phyloP scores from a whole-genome alignment of 2,888 invertebrate genomes.

The Synergus laeviventris region DNA sequence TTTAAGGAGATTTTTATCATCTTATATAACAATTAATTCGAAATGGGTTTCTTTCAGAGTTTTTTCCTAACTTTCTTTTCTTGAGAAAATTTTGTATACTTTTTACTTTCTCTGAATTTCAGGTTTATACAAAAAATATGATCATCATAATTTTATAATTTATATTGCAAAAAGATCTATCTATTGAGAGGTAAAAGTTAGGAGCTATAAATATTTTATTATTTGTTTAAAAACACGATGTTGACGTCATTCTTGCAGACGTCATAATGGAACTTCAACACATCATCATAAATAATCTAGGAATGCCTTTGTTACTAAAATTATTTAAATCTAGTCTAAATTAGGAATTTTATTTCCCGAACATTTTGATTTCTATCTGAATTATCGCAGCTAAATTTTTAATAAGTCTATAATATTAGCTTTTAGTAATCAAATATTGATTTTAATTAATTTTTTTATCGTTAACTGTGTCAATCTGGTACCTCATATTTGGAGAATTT shows the following conservation, averaged over 20 bases:
- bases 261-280: neutral
- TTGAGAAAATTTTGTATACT: too few relatives aligned
- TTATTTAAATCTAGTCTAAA: neutral
- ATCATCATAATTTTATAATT: too few relatives aligned
- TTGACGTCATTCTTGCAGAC: neutral
- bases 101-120: too few relatives aligned
- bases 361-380: neutral
- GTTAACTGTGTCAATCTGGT: conserved; percentile 43
- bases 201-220: neutral
- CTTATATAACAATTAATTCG: too few relatives aligned
- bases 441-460: neutral
- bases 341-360: neutral
- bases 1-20: too few relatives aligned
- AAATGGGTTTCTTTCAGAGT: neutral
- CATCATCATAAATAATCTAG: neutral
- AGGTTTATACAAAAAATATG: too few relatives aligned
- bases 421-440: too few relatives aligned
- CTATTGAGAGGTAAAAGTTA: too few relatives aligned
- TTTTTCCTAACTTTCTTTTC: too few relatives aligned
- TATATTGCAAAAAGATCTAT: too few relatives aligned
- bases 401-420: too few relatives aligned
- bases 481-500: conserved; percentile 67
- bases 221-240: neutral
- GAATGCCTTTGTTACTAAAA: neutral
- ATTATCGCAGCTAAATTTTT: neutral